Evolutionary conservation across 2,797 vertebrate genomes (phyloP).

Genomic region (Micromesistius poutassou): DNA sequence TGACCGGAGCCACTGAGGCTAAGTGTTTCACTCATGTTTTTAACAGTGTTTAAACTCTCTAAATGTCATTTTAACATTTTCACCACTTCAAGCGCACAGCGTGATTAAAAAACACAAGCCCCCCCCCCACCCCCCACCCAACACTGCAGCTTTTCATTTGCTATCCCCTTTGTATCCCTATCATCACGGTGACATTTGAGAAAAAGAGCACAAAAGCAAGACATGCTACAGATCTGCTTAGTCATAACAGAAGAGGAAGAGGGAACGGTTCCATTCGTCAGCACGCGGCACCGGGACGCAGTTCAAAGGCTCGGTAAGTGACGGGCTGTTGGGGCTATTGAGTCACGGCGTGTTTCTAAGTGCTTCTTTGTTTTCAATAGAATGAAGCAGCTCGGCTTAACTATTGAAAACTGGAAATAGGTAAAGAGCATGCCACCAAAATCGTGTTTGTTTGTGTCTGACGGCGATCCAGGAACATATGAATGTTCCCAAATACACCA

Average conservation of each 20-base stretch:
- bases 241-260: slow-evolving; percentile 39
- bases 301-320: slow-evolving; percentile 60
- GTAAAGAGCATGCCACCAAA: neutral
- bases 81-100: slow-evolving; percentile 58
- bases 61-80: slow-evolving; percentile 70
- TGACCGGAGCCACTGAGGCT: slow-evolving; percentile 64
- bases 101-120: slow-evolving; percentile 56
- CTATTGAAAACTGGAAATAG: neutral
- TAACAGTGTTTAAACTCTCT: slow-evolving; percentile 68
- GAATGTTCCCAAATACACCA: neutral
- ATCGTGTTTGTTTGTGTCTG: neutral
- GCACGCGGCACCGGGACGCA: slow-evolving; percentile 50
- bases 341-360: slow-evolving; percentile 47
- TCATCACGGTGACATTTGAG: slow-evolving; percentile 67
- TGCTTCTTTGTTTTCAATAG: slow-evolving; percentile 30
- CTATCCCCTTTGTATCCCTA: slow-evolving; percentile 66
- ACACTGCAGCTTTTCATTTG: slow-evolving; percentile 44
- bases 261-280: slow-evolving; percentile 45
- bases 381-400: slow-evolving; percentile 38
- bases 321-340: slow-evolving; percentile 35
- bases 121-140: slow-evolving; percentile 36
- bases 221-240: slow-evolving; percentile 56
- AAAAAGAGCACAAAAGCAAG: slow-evolving; percentile 60
- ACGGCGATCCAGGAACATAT: neutral
- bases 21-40: slow-evolving; percentile 67